These are phyloP conservation scores for Lasioglossum vierecki DNA, from an alignment of 2,888 invertebrate species.

Conservation along the genomic window DNA sequence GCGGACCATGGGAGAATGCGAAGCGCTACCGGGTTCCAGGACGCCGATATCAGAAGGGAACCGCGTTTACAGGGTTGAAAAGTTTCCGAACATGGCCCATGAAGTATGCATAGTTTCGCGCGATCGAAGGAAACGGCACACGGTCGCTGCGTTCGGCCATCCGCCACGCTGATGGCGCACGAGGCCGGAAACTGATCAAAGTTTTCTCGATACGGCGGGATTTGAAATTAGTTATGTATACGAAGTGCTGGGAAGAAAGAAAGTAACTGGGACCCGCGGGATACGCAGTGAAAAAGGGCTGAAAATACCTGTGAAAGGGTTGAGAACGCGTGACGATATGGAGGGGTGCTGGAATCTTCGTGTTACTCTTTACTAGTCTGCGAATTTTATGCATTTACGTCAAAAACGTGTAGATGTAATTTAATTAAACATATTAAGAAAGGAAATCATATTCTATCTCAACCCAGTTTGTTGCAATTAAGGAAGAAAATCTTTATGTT, in stretches of 20 bases:
- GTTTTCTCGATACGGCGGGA: slow-evolving; percentile 79
- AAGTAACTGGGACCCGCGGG: slow-evolving; percentile 32
- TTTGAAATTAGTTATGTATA: slow-evolving; percentile 80
- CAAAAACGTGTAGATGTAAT: no score
- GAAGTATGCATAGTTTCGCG: slow-evolving; percentile 73
- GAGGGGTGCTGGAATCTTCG: neutral
- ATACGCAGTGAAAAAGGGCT: slow-evolving; percentile 1
- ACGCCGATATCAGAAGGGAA: slow-evolving; percentile 32
- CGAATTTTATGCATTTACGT: no score
- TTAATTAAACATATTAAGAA: no score
- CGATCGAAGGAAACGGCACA: slow-evolving; percentile 50
- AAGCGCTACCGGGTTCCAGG: neutral
- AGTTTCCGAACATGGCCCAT: slow-evolving; percentile 62
- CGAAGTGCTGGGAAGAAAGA: slow-evolving; percentile 54
- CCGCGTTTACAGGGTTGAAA: slow-evolving; percentile 48
- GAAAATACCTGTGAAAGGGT: neutral
- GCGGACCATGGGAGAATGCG: neutral
- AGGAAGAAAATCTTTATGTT: no score
- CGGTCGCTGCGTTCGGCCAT: slow-evolving; percentile 29
- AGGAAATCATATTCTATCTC: no score
- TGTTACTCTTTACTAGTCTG: no score
- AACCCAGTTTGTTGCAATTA: no score
- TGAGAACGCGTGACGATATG: neutral
- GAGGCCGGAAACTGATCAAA: slow-evolving; percentile 77
- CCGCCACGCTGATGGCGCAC: slow-evolving; percentile 36